Evolutionary conservation across 2,113 vertebrate species (phyloP).

Genomic region (Budorcas taxicolor): DNA sequence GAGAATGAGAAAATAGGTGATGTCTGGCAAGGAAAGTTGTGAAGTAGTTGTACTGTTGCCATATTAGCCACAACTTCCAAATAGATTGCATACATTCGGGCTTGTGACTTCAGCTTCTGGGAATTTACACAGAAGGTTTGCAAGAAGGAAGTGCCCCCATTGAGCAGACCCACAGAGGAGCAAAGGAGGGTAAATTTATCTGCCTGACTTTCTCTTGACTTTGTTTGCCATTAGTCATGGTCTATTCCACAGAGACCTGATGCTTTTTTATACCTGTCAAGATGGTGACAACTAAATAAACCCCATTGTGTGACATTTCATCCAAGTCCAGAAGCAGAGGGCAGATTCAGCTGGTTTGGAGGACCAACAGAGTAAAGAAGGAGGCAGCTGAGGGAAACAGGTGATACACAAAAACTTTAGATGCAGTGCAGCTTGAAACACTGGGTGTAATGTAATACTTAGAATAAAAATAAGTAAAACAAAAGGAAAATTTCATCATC

Average conservation of each 20-base stretch:
- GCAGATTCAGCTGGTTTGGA: background rate
- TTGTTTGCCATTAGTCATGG: background rate
- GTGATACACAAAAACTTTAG: background rate
- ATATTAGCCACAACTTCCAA: background rate
- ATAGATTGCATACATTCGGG: background rate
- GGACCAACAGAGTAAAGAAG: background rate
- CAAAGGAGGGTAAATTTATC: background rate
- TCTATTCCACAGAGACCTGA: background rate
- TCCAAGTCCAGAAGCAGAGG: background rate
- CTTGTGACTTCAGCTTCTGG: background rate
- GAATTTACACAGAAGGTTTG: background rate
- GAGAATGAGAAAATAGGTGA: background rate
- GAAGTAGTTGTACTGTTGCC: background rate
- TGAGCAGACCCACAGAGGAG: background rate
- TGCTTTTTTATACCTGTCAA: background rate
- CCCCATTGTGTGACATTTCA: background rate
- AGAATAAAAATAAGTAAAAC: background rate
- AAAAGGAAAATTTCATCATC: background rate
- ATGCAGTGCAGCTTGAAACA: background rate
- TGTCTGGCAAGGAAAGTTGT: background rate
- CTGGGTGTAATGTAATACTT: background rate
- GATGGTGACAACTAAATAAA: background rate
- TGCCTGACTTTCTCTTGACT: background rate
- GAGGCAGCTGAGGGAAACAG: background rate
- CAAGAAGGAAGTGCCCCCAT: background rate